A percentile compares a stretch with the other conserved stretches of the same genome.
phyloP scores from a whole-genome alignment of 2,113 vertebrate genomes.

The Passer domesticus region DNA sequence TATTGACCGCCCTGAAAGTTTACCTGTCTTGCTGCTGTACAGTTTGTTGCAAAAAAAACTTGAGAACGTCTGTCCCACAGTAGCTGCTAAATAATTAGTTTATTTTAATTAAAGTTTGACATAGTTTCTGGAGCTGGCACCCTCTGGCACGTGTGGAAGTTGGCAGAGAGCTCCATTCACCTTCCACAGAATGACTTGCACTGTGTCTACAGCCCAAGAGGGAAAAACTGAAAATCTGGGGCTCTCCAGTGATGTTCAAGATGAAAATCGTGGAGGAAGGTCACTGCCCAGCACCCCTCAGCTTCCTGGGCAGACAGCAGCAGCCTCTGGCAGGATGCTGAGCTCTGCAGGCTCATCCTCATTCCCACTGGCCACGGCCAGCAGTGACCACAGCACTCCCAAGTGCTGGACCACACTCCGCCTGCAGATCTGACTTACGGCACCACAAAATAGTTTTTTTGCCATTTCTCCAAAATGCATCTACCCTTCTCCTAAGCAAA shows the following conservation, averaged over 20 bases:
- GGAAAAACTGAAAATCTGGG: background rate
- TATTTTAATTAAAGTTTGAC: conserved; percentile 25
- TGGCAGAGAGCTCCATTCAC: background rate
- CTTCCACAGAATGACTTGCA: background rate
- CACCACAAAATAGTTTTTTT: background rate
- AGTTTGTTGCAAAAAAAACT: background rate
- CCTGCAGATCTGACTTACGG: accelerated
- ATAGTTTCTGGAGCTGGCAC: background rate
- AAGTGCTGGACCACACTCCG: accelerated
- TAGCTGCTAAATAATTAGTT: background rate
- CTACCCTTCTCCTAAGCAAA: background rate
- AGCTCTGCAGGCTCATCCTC: accelerated
- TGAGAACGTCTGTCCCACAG: background rate
- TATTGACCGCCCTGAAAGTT: background rate
- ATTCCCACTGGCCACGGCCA: background rate
- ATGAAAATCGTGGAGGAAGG: accelerated
- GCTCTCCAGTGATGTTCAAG: background rate
- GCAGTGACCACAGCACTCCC: background rate
- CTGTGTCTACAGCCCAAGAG: accelerated
- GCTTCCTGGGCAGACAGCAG: background rate
- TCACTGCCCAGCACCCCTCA: background rate
- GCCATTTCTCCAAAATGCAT: accelerated
- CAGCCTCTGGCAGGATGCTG: background rate
- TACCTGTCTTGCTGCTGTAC: background rate
- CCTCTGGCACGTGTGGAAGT: accelerated